These are phyloP conservation scores for Drosophila picticornis DNA, from an alignment of 2,888 invertebrate genomes.

Conservation along the genomic window DNA sequence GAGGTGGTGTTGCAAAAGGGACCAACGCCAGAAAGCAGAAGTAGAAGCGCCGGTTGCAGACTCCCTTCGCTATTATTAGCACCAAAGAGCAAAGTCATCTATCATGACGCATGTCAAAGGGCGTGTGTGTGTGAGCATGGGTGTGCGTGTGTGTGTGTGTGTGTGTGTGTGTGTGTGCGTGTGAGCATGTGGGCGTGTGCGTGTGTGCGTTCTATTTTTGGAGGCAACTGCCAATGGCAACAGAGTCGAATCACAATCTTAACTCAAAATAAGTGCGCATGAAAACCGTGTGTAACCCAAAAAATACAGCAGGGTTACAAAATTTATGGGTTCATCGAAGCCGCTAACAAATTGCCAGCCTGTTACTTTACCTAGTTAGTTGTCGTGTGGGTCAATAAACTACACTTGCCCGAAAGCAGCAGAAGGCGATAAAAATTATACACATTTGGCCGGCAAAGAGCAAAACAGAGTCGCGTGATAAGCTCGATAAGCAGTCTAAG, in stretches of 20 bases:
- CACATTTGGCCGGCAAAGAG: constrained; percentile 34
- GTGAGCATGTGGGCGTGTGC: not conserved
- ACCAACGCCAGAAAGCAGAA: constrained; percentile 8
- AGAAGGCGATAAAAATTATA: constrained; percentile 62
- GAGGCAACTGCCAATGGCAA: constrained; percentile 22
- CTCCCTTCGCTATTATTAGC: constrained; percentile 42
- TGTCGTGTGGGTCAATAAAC: constrained; percentile 70
- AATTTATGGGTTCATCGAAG: constrained; percentile 62
- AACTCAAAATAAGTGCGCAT: constrained; percentile 71
- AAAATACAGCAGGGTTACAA: constrained; percentile 23
- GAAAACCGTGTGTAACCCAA: constrained; percentile 41
- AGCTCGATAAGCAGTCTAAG: constrained; percentile 57
- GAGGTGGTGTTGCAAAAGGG: constrained; percentile 22
- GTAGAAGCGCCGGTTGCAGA: not conserved
- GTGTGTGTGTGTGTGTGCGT: not conserved
- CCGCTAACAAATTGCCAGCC: constrained; percentile 55
- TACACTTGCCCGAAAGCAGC: constrained; percentile 32
- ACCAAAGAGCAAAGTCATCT: constrained; percentile 53
- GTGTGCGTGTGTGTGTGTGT: not conserved
- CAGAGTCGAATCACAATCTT: constrained; percentile 52
- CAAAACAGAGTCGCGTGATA: constrained; percentile 70
- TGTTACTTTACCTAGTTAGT: constrained; percentile 61
- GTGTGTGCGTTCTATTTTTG: constrained; percentile 51
- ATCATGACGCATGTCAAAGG: constrained; percentile 47
- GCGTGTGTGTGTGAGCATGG: not conserved